These are phyloP conservation scores for Coregonus sp. DNA, from an alignment of 2,797 vertebrate species.

Conservation along the genomic window DNA sequence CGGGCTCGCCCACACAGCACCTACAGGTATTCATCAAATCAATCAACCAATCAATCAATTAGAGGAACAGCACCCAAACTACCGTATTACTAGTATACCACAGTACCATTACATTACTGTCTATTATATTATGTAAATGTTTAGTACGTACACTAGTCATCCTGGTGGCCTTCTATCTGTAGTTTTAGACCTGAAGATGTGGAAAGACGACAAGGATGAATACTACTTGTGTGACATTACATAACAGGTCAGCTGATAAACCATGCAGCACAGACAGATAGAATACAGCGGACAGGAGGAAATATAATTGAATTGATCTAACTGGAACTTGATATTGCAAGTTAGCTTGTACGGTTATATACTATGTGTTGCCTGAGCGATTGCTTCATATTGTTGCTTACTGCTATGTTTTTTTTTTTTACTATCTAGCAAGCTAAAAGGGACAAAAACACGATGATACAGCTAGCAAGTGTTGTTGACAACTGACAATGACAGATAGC, in stretches of 20 bases:
- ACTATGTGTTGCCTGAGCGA: too few species aligned
- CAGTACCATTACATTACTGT: not conserved
- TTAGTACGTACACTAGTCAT: constrained; percentile 66
- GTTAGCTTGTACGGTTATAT: too few species aligned
- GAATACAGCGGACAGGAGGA: too few species aligned
- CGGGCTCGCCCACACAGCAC: constrained; percentile 85
- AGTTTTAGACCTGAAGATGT: not conserved
- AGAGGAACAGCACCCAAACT: not conserved
- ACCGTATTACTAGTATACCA: not conserved
- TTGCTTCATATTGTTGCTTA: not conserved
- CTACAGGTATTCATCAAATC: constrained; percentile 58
- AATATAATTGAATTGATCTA: too few species aligned
- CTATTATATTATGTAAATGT: constrained; percentile 9
- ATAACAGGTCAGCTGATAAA: too few species aligned
- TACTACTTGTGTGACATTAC: too few species aligned
- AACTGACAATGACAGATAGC: not conserved
- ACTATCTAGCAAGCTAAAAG: not conserved
- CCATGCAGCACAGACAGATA: too few species aligned
- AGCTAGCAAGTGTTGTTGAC: not conserved
- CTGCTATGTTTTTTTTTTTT: not conserved
- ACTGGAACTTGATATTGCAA: too few species aligned
- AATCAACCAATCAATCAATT: not conserved
- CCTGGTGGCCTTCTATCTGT: constrained; percentile 10
- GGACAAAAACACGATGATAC: not conserved
- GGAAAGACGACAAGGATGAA: not conserved